Evolutionary conservation across 2,113 vertebrate genomes (phyloP), one percentile per base, ranked within the genome.

Genomic region (Callipepla californica): DNA sequence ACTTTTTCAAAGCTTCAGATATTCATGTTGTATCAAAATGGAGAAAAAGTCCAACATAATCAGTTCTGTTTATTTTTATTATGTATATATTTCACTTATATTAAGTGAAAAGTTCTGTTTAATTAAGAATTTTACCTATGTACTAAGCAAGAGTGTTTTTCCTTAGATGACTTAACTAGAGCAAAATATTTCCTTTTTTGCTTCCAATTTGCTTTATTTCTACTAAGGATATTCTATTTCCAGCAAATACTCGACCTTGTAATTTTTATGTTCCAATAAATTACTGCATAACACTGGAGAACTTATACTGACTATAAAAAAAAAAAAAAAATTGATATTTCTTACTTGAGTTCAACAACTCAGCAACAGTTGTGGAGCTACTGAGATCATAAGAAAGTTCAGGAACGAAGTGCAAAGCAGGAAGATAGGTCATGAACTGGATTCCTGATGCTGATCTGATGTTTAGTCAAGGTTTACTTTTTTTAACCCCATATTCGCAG

Each of bases 1-100:
- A 63, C 34, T 95, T 93, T 85, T 70, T 67, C 91, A 85, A 89
- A 95, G 83, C 62, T 65, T 95, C 50, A 74, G 78, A 82, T 91
- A 68, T 89, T 91, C 82, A 15, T 67, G 21, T 90, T 95, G 15
- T 19, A 91, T 32, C 63, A 70, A 80, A 79, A 88, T 66, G 20
- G 68, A 76, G 13, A 19, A 88, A 68, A 92, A 94, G 75, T 94
- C 92, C 91, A 67, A n/a, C 22, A 20, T 83, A 95, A 89, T 92
- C 89, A 90, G 67, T 51, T 85, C 38, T 89, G 84, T 93, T 93
- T 94, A 90, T 66, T 89, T 66, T 65, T 57, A 84, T 84, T 87
- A 40, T 40, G 13, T 13, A 72, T 44, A 55, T 30, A 40, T 40
- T 40, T 40, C 40, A 40, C 40, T 40, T 40, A 72, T 38, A 59